These are phyloP conservation scores for Darevskia mixta DNA, from an alignment of 2,797 vertebrate species.

Conservation along the genomic window DNA sequence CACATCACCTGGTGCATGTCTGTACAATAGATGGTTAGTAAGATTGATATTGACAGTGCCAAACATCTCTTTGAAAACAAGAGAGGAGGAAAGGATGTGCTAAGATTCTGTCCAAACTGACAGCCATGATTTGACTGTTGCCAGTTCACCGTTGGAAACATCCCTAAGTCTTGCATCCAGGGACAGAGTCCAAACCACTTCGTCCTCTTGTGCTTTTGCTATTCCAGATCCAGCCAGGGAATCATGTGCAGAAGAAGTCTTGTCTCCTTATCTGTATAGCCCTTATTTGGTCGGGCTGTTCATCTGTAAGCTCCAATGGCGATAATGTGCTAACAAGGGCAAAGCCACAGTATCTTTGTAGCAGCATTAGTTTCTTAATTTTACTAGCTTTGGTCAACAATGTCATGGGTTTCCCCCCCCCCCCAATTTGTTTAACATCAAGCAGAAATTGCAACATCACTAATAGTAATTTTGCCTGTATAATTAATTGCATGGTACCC, in stretches of 20 bases:
- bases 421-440: not conserved
- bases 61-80: not conserved
- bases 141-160: not conserved
- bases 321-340: not conserved
- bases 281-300: not conserved
- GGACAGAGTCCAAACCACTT: not conserved
- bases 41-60: not conserved
- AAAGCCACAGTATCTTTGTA: not conserved
- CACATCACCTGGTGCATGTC: not conserved
- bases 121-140: not conserved
- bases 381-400: not conserved
- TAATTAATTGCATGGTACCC: not conserved
- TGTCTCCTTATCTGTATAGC: not conserved
- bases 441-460: not conserved
- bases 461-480: slow-evolving; percentile 8
- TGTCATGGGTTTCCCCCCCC: not conserved
- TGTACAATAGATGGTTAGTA: not conserved
- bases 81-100: not conserved
- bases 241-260: no score
- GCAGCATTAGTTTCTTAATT: not conserved
- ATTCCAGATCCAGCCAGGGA: not conserved
- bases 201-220: not conserved
- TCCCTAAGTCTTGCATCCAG: not conserved
- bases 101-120: not conserved
- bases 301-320: not conserved